A percentile compares a stretch with the other conserved stretches of the same genome.
Evolutionary conservation across 2,113 vertebrate species (phyloP).

Genomic region (Zosterops borbonicus): DNA sequence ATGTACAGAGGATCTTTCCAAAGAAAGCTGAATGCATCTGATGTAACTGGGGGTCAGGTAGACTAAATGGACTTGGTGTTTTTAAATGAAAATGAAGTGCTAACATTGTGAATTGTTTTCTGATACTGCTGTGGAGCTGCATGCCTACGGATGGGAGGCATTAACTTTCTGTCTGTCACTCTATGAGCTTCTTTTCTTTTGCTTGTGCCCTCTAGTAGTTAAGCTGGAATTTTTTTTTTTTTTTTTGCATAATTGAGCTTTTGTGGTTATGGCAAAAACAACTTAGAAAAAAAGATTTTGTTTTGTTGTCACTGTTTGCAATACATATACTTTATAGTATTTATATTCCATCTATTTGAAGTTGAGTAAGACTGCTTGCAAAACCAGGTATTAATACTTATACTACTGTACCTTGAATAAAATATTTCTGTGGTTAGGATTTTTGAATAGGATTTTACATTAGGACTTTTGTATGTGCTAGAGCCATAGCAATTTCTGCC

Average conservation of each 20-base stretch:
- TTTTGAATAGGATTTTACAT: not conserved
- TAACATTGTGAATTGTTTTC: not conserved
- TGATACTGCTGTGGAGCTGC: not conserved
- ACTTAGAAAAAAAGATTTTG: not conserved
- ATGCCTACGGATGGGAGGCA: not conserved
- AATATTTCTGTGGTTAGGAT: not conserved
- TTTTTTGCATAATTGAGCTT: not conserved
- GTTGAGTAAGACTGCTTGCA: not conserved
- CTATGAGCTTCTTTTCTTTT: not conserved
- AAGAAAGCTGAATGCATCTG: not conserved
- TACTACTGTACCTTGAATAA: not conserved
- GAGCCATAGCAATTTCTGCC: not conserved
- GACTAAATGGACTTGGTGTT: not conserved
- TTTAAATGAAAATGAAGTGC: slow-evolving; percentile 21
- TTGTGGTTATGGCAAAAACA: not conserved
- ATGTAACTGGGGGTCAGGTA: not conserved
- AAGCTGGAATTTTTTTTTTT: not conserved
- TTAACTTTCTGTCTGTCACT: not conserved
- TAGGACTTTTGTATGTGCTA: not conserved
- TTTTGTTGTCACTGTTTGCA: not conserved
- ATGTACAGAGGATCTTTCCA: not conserved
- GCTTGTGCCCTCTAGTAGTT: not conserved
- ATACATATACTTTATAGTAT: not conserved
- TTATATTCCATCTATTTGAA: not conserved
- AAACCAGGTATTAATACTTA: not conserved